Conservation (phyloP, 2,888 invertebrate genomes). For the Apoda limacodes region DNA sequence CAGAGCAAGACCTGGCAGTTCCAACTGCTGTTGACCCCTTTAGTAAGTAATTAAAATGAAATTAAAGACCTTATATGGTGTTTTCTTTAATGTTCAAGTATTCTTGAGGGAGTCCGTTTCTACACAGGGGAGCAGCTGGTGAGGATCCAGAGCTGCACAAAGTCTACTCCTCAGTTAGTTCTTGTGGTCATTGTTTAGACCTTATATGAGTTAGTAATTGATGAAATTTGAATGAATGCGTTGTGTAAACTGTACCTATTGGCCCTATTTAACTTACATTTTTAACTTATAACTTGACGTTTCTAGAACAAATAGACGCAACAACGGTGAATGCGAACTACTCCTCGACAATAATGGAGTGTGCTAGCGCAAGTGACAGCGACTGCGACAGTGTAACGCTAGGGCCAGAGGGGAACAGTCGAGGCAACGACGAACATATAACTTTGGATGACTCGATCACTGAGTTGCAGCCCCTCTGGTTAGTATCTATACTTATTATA, state of each 20-base stretch:
- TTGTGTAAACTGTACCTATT: neutral
- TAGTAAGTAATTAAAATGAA: too few species aligned
- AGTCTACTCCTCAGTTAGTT: too few species aligned
- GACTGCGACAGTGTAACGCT: constrained; percentile 44
- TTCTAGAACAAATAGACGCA: constrained; percentile 57
- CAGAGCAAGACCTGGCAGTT: constrained; percentile 36
- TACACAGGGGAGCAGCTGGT: too few species aligned
- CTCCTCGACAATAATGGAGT: constrained; percentile 46
- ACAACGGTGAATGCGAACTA: constrained; percentile 39
- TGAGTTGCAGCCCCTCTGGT: constrained; percentile 43
- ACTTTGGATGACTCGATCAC: constrained; percentile 42
- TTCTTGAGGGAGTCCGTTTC: too few species aligned
- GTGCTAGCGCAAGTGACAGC: constrained; percentile 49
- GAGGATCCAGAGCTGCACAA: too few species aligned
- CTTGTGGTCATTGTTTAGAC: too few species aligned
- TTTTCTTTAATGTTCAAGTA: too few species aligned
- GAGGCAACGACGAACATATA: constrained; percentile 26
- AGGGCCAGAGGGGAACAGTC: constrained; percentile 29
- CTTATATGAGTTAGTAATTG: too few species aligned
- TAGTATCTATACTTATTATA: constrained; percentile 4
- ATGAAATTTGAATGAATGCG: too few species aligned
- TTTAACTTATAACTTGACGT: neutral
- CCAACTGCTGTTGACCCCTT: constrained; percentile 49
- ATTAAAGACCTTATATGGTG: too few species aligned
- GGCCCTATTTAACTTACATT: neutral